Evolutionary conservation across 2,797 vertebrate genomes (phyloP).

Genomic region (Discoglossus pictus): DNA sequence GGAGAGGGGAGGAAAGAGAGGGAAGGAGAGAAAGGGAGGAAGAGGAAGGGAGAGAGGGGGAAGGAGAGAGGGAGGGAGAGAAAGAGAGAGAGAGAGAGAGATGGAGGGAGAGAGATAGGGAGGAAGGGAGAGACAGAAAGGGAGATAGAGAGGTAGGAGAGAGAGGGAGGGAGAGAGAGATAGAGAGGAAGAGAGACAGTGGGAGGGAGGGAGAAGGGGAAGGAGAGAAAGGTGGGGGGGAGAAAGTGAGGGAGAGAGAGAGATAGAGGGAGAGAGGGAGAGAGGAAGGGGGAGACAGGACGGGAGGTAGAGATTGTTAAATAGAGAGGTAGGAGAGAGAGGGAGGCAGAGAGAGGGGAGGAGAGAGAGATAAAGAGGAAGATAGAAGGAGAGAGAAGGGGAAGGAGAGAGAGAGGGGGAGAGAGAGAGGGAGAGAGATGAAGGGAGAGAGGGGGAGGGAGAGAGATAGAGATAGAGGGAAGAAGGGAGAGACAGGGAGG

Average conservation of each 20-base stretch:
- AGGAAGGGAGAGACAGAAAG: background rate
- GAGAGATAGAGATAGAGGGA: slow-evolving; percentile 59
- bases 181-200: too few species aligned
- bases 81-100: background rate
- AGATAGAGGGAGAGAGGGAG: too few species aligned
- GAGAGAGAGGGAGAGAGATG: slow-evolving; percentile 45
- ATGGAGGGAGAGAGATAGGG: too few species aligned
- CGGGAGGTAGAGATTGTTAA: too few species aligned
- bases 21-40: background rate
- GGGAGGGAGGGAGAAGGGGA: too few species aligned
- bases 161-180: slow-evolving; percentile 1
- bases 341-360: background rate
- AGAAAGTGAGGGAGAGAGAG: too few species aligned
- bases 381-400: background rate
- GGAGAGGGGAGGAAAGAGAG: too few species aligned
- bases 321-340: too few species aligned
- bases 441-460: slow-evolving; percentile 55
- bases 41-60: background rate
- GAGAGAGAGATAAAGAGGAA: background rate
- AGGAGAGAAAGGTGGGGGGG: too few species aligned
- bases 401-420: background rate
- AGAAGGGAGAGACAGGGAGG: slow-evolving; percentile 59
- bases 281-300: too few species aligned
- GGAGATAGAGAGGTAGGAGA: too few species aligned
- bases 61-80: background rate